A percentile compares a stretch with the other conserved stretches of the same genome.
Evolutionary conservation across 1,140 invertebrate species (phyloP).

Genomic region (Drosophila serrata): DNA sequence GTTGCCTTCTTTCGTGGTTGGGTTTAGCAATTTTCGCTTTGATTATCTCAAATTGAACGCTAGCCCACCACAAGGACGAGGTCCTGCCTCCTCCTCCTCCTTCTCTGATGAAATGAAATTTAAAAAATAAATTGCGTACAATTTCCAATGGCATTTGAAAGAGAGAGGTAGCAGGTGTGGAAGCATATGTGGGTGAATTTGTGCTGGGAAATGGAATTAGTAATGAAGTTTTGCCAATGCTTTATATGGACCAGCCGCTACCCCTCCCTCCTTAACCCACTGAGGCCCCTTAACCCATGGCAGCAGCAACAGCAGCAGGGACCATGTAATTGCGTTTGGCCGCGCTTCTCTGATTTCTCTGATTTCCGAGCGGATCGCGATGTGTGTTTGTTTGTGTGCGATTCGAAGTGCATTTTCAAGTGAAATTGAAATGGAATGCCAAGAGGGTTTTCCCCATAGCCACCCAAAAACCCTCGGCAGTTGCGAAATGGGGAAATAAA

Average conservation of each 20-base stretch:
- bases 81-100: background rate
- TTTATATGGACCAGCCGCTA: constrained; percentile 22
- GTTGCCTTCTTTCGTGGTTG: background rate
- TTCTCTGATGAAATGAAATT: constrained; percentile 36
- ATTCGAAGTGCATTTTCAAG: constrained; percentile 53
- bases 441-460: constrained; percentile 18
- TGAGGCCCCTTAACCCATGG: constrained; percentile 1
- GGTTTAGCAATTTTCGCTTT: constrained; percentile 24
- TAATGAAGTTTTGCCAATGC: constrained; percentile 64
- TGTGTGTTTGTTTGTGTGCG: constrained; percentile 27
- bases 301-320: constrained; percentile 3
- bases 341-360: constrained; percentile 49
- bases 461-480: background rate
- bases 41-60: constrained; percentile 30
- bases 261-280: constrained; percentile 3
- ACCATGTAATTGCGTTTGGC: constrained; percentile 54
- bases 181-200: constrained; percentile 28
- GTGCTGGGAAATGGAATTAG: constrained; percentile 56
- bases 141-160: constrained; percentile 19
- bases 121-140: constrained; percentile 47
- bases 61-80: constrained; percentile 12
- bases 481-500: constrained; percentile 43
- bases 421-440: constrained; percentile 59
- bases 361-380: constrained; percentile 45
- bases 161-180: too few species aligned